These are phyloP conservation scores for Nibea coibor DNA, from an alignment of 2,113 vertebrate genomes.

Conservation along the genomic window DNA sequence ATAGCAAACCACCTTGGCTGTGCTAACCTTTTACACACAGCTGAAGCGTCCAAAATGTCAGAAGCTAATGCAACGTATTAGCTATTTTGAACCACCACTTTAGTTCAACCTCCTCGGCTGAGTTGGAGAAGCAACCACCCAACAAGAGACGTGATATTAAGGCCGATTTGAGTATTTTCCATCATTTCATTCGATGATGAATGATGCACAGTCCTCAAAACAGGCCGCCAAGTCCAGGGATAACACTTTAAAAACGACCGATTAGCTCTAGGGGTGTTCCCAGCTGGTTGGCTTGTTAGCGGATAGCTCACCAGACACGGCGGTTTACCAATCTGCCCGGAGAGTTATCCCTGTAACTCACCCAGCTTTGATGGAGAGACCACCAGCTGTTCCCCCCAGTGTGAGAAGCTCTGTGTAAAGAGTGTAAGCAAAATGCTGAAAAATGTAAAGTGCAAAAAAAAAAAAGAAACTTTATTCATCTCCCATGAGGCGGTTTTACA, in stretches of 20 bases:
- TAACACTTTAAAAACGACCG: not conserved
- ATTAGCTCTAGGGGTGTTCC: not conserved
- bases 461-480: constrained; percentile 11
- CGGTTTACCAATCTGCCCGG: not conserved
- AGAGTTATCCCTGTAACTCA: not conserved
- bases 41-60: too few relatives aligned
- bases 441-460: constrained; percentile 10
- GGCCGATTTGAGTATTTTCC: not conserved
- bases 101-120: not conserved
- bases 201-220: not conserved
- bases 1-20: too few relatives aligned
- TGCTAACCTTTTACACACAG: too few relatives aligned
- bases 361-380: not conserved
- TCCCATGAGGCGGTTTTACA: constrained; percentile 14
- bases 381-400: not conserved
- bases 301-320: not conserved
- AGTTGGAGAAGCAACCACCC: not conserved
- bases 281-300: not conserved
- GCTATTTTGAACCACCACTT: too few relatives aligned
- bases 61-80: too few relatives aligned
- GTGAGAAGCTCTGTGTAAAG: not conserved
- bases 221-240: not conserved
- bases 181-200: not conserved
- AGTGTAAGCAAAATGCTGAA: constrained; percentile 13
- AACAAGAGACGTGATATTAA: not conserved